Evolutionary conservation across 2,888 invertebrate genomes (phyloP), one percentile per base, ranked within the genome.

Genomic region (Papilio gigon): DNA sequence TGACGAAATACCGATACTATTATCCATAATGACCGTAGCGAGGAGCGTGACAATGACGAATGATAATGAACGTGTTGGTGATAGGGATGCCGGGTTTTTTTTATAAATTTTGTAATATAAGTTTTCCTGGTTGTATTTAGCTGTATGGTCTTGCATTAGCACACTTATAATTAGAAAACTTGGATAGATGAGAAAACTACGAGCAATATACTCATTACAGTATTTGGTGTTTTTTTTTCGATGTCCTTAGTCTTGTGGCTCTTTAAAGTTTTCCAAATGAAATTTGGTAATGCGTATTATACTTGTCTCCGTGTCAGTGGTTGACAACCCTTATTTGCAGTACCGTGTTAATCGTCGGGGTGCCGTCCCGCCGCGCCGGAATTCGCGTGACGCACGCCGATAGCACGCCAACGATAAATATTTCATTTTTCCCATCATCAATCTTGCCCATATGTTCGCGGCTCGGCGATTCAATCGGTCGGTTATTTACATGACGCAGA

Each of bases 401-500:
- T 73, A 75, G 76, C 78, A 79, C 73, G 73, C 73, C 76, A 74
- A 71, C 76, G 75, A 76, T 78, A 80, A 80, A 77, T 79, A 79
- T 79, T 78, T 79, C 76, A 77, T 79, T 82, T 80, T 76, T 77
- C 75, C 77, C 73, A 79, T 82, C 84, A 87, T 86, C 84, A 86
- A 85, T 86, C 84, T 84, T 83, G 77, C 77, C 76, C 79, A 77
- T 78, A 40, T 69, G 71, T 80, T 79, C 70, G 73, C 72, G 75
- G 78, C 74, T 78, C 75, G 78, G 76, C 81, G 79, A 82, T 82
- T 82, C 81, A 84, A 83, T 84, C 80, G 82, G 76, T 78, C 81
- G 81, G 79, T 81, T 81, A 81, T 83, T 81, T 79, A 77, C 77
- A 80, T 78, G 70, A 60, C 68, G 65, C 25, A 14, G 64, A 40